These are phyloP conservation scores for Cerastis rubricosa DNA, from an alignment of 2,888 invertebrate species.

Conservation along the genomic window DNA sequence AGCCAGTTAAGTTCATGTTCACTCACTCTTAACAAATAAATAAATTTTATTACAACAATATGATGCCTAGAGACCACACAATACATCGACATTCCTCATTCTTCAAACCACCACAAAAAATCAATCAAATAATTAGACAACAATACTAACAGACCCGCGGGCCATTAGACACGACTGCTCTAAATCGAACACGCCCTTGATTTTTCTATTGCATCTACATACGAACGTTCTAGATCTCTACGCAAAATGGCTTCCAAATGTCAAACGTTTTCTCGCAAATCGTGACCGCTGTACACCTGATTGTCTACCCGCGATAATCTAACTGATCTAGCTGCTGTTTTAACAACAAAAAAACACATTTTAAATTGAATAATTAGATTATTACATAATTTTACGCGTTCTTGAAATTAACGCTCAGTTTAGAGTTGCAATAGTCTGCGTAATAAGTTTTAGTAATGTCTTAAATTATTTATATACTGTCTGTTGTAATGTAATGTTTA, in stretches of 20 bases:
- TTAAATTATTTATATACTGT: slow-evolving; percentile 28
- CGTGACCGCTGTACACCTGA: slow-evolving; percentile 70
- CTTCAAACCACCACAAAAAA: slow-evolving; percentile 40
- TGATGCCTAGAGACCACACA: slow-evolving; percentile 7
- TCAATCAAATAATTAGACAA: slow-evolving; percentile 48
- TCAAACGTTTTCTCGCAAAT: slow-evolving; percentile 67
- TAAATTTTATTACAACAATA: neutral
- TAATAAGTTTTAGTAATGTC: slow-evolving; percentile 52
- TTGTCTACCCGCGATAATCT: slow-evolving; percentile 69
- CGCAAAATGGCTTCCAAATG: slow-evolving; percentile 67
- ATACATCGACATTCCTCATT: slow-evolving; percentile 44
- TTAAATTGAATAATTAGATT: slow-evolving; percentile 40
- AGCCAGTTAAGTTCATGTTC: slow-evolving; percentile 30
- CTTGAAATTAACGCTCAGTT: slow-evolving; percentile 47
- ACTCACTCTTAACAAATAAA: slow-evolving; percentile 29
- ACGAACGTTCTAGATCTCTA: slow-evolving; percentile 64
- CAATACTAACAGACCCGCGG: slow-evolving; percentile 38
- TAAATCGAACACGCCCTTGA: slow-evolving; percentile 61
- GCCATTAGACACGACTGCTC: slow-evolving; percentile 54
- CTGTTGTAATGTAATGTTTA: slow-evolving; percentile 14
- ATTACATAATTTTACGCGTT: slow-evolving; percentile 46
- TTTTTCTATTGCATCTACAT: slow-evolving; percentile 62
- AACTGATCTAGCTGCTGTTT: slow-evolving; percentile 25
- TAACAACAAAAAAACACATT: slow-evolving; percentile 28
- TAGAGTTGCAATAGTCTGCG: slow-evolving; percentile 34